These are phyloP conservation scores for Scalopus aquaticus DNA, from an alignment of 2,113 vertebrate genomes.

Conservation along the genomic window DNA sequence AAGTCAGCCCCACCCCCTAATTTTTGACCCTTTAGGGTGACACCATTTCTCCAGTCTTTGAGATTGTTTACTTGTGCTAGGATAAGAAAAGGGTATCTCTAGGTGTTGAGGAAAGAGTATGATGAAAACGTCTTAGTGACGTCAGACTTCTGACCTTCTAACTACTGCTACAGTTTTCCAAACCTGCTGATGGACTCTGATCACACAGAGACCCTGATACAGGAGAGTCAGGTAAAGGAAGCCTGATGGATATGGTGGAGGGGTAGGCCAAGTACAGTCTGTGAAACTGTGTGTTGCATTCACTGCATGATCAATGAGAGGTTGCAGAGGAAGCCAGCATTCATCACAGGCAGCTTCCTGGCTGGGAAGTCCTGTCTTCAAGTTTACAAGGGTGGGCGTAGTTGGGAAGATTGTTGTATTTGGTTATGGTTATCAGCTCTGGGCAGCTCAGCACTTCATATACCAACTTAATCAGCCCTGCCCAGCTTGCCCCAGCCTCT, in stretches of 20 bases:
- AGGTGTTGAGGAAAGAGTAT: accelerated
- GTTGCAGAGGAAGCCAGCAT: background rate
- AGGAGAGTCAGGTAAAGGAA: background rate
- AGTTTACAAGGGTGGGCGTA: background rate
- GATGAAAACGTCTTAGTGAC: background rate
- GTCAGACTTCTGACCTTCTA: background rate
- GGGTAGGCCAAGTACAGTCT: background rate
- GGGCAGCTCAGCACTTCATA: background rate
- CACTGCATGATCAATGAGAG: background rate
- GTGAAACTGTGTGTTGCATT: background rate
- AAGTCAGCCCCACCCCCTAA: background rate
- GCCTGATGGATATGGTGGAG: accelerated
- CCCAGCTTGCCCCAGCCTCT: slow-evolving; percentile 15
- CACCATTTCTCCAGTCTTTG: background rate
- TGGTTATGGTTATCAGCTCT: slow-evolving; percentile 45
- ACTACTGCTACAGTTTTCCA: background rate
- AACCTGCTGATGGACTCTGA: background rate
- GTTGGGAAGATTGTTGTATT: background rate
- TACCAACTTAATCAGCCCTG: slow-evolving; percentile 33
- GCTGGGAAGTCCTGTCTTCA: background rate
- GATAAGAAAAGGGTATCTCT: background rate
- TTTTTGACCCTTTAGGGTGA: background rate
- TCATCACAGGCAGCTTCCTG: background rate
- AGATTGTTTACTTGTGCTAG: background rate
- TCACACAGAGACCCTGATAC: background rate